Evolutionary conservation across 2,888 invertebrate genomes (phyloP).

Genomic region (Ochlodes sylvanus): DNA sequence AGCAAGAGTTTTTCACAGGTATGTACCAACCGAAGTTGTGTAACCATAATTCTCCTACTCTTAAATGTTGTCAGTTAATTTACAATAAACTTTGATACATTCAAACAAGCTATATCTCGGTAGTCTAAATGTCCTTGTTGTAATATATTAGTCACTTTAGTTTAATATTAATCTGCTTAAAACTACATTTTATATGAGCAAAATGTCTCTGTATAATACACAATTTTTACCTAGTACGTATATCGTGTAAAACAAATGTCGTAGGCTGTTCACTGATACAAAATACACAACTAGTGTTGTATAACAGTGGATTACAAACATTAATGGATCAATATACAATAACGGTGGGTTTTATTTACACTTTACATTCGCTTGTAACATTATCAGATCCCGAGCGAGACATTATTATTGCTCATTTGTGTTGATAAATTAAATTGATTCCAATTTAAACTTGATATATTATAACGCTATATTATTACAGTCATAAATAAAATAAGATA

Average conservation of each 20-base stretch:
- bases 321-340: neutral
- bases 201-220: constrained; percentile 11
- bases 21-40: no score
- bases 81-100: neutral
- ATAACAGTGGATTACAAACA: neutral
- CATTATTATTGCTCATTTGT: constrained; percentile 6
- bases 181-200: constrained; percentile 10
- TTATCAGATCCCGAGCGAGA: constrained; percentile 4
- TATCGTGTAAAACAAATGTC: no score
- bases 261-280: neutral
- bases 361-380: neutral
- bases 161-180: neutral
- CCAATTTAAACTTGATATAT: no score
- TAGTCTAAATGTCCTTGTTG: no score
- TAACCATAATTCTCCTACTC: no score
- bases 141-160: neutral
- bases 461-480: no score
- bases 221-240: neutral
- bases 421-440: no score
- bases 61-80: constrained; percentile 9
- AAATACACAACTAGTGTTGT: neutral
- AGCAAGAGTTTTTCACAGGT: no score
- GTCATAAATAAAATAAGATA: no score
- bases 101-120: neutral
- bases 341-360: constrained; percentile 16